Evolutionary conservation across 2,888 invertebrate species (phyloP).

Genomic region (Amphipyra tragopoginis): DNA sequence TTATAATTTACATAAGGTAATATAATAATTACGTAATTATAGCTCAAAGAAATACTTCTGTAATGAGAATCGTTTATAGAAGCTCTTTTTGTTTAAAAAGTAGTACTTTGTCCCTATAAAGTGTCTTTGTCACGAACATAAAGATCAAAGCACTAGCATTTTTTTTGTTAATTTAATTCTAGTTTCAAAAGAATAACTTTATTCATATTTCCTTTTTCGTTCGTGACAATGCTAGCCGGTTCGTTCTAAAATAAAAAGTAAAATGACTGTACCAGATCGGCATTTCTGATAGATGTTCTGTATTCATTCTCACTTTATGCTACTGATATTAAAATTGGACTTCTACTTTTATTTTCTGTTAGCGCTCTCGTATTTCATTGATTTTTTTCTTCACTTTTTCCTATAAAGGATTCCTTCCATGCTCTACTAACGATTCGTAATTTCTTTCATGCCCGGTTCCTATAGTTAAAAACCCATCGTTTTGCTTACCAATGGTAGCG

Average conservation of each 20-base stretch:
- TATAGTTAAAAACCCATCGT: too few relatives aligned
- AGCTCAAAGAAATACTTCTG: too few relatives aligned
- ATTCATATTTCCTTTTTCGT: conserved; percentile 28
- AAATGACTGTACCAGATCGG: conserved; percentile 38
- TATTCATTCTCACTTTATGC: conserved; percentile 48
- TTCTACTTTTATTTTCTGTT: conserved; percentile 4
- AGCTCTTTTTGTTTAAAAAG: too few relatives aligned
- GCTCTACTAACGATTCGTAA: too few relatives aligned
- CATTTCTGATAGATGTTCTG: conserved; percentile 23
- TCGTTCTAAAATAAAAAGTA: conserved; percentile 23
- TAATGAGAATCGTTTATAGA: too few relatives aligned
- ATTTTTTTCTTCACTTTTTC: too few relatives aligned
- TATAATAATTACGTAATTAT: too few relatives aligned
- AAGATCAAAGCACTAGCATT: background rate
- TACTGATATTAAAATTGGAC: conserved; percentile 9
- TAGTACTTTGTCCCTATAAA: too few relatives aligned
- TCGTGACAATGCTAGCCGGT: conserved; percentile 15
- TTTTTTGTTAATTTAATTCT: conserved; percentile 5
- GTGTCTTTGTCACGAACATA: background rate
- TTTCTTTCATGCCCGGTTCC: too few relatives aligned
- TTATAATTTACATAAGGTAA: too few relatives aligned
- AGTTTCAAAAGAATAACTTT: conserved; percentile 24
- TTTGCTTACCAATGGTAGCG: too few relatives aligned
- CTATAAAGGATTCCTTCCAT: too few relatives aligned
- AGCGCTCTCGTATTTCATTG: background rate